Evolutionary conservation across 2,888 invertebrate genomes (phyloP).

Genomic region (Euplagia quadripunctaria): DNA sequence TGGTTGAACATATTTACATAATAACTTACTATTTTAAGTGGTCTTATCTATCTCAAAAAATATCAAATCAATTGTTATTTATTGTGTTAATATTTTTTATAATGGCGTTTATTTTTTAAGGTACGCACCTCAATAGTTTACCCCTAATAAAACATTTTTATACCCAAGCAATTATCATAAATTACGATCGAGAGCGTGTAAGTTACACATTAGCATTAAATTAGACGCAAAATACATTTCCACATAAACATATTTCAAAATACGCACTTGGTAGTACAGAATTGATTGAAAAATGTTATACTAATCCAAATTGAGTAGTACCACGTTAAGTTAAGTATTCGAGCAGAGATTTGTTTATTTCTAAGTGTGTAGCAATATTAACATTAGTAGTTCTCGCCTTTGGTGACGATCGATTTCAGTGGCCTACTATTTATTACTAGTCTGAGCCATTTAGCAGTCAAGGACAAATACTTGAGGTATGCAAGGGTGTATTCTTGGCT

Average conservation of each 20-base stretch:
- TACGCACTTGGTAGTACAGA: constrained; percentile 31
- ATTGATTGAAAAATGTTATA: constrained; percentile 29
- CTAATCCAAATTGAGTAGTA: neutral
- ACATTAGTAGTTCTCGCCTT: constrained; percentile 3
- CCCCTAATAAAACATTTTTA: constrained; percentile 19
- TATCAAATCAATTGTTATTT: neutral
- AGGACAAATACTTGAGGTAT: constrained; percentile 1
- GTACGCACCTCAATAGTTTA: neutral
- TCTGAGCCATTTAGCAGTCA: constrained; percentile 8
- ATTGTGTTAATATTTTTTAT: neutral
- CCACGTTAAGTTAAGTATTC: neutral
- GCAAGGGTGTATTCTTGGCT: neutral
- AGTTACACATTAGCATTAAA: constrained; percentile 24
- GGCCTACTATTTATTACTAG: constrained; percentile 10
- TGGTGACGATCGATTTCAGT: constrained; percentile 8
- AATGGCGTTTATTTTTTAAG: neutral
- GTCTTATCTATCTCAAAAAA: constrained; percentile 25
- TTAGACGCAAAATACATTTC: constrained; percentile 14
- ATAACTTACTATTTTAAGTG: constrained; percentile 44
- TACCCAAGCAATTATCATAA: constrained; percentile 32
- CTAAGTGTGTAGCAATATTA: constrained; percentile 7
- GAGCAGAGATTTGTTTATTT: neutral
- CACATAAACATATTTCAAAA: constrained; percentile 26
- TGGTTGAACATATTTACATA: constrained; percentile 57
- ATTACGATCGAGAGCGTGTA: constrained; percentile 39